These are phyloP conservation scores for Leptinotarsa defecta DNA, from an alignment of 1,140 invertebrate species.

Conservation along the genomic window DNA sequence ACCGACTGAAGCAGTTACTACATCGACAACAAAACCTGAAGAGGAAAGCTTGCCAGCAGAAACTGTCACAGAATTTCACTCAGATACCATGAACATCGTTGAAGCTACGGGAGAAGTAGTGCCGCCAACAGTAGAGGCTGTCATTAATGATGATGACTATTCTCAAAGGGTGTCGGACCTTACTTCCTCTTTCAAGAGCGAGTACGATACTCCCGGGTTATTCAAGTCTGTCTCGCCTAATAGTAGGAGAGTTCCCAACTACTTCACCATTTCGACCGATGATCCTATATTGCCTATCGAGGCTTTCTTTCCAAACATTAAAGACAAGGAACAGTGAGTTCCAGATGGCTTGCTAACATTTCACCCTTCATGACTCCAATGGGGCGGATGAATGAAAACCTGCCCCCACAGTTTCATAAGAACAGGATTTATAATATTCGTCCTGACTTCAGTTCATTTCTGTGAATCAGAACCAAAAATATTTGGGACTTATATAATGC, in stretches of 20 bases:
- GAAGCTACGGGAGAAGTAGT: slow-evolving; percentile 25
- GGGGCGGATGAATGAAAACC: not conserved
- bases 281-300: slow-evolving; percentile 67
- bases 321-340: slow-evolving; percentile 43
- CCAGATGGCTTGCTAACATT: not conserved
- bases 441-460: too few species aligned
- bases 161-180: slow-evolving; percentile 65
- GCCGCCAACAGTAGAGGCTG: slow-evolving; percentile 39
- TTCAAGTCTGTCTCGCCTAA: slow-evolving; percentile 59
- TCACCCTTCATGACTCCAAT: not conserved
- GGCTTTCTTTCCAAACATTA: slow-evolving; percentile 66
- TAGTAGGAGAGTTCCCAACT: slow-evolving; percentile 60
- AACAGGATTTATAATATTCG: too few species aligned
- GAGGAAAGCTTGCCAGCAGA: slow-evolving; percentile 20
- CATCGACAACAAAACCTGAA: slow-evolving; percentile 25
- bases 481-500: too few species aligned
- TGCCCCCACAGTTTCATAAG: too few species aligned
- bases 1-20: slow-evolving; percentile 20
- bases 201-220: slow-evolving; percentile 63
- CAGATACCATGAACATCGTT: slow-evolving; percentile 10
- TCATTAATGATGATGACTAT: slow-evolving; percentile 46
- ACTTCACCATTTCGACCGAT: slow-evolving; percentile 66
- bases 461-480: too few species aligned
- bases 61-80: slow-evolving; percentile 12
- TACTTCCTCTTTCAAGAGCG: slow-evolving; percentile 62